These are phyloP conservation scores for Caenorhabditis sp. DNA, from an alignment of 2,888 invertebrate species.

Conservation along the genomic window DNA sequence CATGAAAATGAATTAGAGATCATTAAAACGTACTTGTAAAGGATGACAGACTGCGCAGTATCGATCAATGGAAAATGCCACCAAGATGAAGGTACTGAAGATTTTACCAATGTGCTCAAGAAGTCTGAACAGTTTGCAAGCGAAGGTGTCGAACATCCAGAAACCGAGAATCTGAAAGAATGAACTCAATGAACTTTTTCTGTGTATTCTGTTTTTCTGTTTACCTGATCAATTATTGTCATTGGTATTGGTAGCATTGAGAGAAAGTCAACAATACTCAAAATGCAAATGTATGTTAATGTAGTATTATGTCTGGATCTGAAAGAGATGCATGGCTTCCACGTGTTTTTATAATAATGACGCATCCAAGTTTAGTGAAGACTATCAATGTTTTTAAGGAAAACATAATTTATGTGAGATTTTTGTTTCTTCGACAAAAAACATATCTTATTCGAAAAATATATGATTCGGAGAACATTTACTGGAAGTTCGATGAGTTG, in stretches of 20 bases:
- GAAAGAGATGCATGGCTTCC: background rate
- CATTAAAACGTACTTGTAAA: slow-evolving; percentile 40
- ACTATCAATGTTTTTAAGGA: too few relatives aligned
- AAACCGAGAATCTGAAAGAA: slow-evolving; percentile 67
- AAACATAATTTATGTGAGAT: too few relatives aligned
- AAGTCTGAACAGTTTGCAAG: slow-evolving; percentile 71
- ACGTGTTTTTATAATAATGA: background rate
- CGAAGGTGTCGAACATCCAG: slow-evolving; percentile 70
- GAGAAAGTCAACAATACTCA: slow-evolving; percentile 67
- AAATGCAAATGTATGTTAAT: slow-evolving; percentile 67
- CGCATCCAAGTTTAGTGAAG: too few relatives aligned
- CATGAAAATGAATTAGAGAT: background rate
- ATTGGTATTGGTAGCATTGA: slow-evolving; percentile 68
- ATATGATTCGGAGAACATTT: too few relatives aligned
- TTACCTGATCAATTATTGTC: slow-evolving; percentile 70
- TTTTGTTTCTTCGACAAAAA: too few relatives aligned
- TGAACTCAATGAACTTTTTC: too few relatives aligned
- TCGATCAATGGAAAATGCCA: slow-evolving; percentile 56
- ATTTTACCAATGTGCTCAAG: slow-evolving; percentile 68
- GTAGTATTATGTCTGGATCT: slow-evolving; percentile 65
- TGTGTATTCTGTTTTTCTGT: background rate
- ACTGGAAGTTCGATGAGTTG: too few relatives aligned
- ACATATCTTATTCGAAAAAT: too few relatives aligned
- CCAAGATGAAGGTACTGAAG: slow-evolving; percentile 58
- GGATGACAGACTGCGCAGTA: slow-evolving; percentile 60